Evolutionary conservation across 2,888 invertebrate species (phyloP), one percentile per base, ranked within the genome.

Genomic region (Morpho helenor): DNA sequence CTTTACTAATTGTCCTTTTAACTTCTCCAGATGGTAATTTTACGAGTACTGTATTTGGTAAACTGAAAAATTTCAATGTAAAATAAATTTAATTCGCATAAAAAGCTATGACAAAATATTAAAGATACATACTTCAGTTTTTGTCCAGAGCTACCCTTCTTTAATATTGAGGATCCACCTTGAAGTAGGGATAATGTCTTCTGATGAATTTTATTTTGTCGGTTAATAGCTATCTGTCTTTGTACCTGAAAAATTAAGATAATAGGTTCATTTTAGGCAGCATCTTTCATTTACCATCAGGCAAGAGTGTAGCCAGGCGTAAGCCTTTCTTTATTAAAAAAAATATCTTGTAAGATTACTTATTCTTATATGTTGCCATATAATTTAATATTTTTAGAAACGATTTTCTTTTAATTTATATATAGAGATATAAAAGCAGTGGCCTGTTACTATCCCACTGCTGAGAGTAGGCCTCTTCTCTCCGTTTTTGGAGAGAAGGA

Each of bases 161-260:
- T 92, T 59, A 91, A 75, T 63, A 92, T 67, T 39, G 92, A 92
- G 47, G 91, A 91, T 63, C 94, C 94, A 56, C 95, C 95, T 87
- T 95, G 95, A 56, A 96, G 82, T 49, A 95, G 79, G 47, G 95
- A 94, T 67, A 95, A 87, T 48, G 95, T 95, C 71, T 94, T 93
- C 65, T 89, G 88, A 75, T 95, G 95, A 66, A 94, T 93, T 78
- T 94, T 94, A 68, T 93, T 92, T 75, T 94, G 94, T 58, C 94
- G 85, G 77, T 94, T 96, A 54, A 95, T 91, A 43, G 94, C 94
- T 67, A 95, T 95, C 79, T 96, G 96, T 68, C 95, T 92, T 80
- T 96, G 95, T 49, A 96, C 94, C 90, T 90, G 77, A 8, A 42
- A 10, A 9, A 46, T 43, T 50, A 49, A 47, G 44, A 51, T 42